Evolutionary conservation across 2,113 vertebrate genomes (phyloP).

Genomic region (Poeciliopsis occidentalis): DNA sequence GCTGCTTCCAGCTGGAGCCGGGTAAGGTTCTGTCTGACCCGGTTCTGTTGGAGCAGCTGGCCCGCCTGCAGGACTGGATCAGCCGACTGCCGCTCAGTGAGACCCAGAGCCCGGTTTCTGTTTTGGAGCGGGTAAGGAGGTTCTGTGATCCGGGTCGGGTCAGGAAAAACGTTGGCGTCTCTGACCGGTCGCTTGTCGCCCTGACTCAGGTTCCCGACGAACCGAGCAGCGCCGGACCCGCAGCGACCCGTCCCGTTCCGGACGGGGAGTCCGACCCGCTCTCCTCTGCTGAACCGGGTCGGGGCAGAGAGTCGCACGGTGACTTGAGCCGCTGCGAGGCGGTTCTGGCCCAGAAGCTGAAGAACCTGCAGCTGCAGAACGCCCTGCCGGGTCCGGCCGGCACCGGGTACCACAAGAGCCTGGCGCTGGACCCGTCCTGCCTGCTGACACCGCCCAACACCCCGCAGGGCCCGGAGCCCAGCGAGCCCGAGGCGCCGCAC

Average conservation of each 20-base stretch:
- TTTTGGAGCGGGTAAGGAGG: slow-evolving; percentile 56
- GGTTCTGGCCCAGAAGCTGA: slow-evolving; percentile 78
- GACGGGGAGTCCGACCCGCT: slow-evolving; percentile 5
- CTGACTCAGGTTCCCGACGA: slow-evolving; percentile 21
- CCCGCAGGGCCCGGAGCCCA: slow-evolving; percentile 76
- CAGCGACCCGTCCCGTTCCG: slow-evolving; percentile 12
- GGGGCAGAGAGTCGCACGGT: slow-evolving; percentile 29
- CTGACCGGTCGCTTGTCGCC: slow-evolving; percentile 29
- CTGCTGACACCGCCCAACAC: slow-evolving; percentile 83
- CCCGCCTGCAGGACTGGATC: slow-evolving; percentile 66
- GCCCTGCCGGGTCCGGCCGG: slow-evolving; percentile 65
- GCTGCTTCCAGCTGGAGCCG: slow-evolving; percentile 77
- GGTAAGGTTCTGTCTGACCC: slow-evolving; percentile 63
- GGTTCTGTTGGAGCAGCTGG: slow-evolving; percentile 68
- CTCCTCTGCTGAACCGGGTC: slow-evolving; percentile 21
- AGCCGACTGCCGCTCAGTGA: slow-evolving; percentile 26
- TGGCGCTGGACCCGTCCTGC: slow-evolving; percentile 83
- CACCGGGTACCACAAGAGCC: slow-evolving; percentile 71
- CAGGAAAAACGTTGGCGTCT: slow-evolving; percentile 34
- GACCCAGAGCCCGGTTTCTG: slow-evolving; percentile 10
- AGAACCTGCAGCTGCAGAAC: slow-evolving; percentile 78
- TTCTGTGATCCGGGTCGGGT: background rate
- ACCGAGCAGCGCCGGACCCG: slow-evolving; percentile 38
- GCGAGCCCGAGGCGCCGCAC: slow-evolving; percentile 67
- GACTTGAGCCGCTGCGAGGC: slow-evolving; percentile 76